Percentiles rank a stretch among this genome's conserved stretches.
These are phyloP conservation scores for Drosophila subobscura DNA, from an alignment of 1,140 invertebrate genomes.

Conservation along the genomic window DNA sequence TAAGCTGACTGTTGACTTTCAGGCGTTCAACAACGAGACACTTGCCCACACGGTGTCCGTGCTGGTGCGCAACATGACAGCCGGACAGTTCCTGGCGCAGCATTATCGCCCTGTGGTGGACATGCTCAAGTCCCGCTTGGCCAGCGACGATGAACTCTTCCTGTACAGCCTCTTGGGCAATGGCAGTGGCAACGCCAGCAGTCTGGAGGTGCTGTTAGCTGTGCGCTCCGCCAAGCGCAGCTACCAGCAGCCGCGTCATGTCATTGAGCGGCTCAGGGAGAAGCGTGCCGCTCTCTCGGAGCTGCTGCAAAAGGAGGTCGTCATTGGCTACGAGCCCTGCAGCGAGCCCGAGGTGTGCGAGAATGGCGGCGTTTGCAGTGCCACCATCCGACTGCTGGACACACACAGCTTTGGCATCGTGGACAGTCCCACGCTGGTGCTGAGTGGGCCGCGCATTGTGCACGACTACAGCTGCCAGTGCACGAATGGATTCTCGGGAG, in stretches of 20 bases:
- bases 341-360: constrained; percentile 85
- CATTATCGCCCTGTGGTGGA: constrained; percentile 90
- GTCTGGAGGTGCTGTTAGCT: constrained; percentile 89
- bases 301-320: constrained; percentile 86
- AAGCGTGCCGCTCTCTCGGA: constrained; percentile 87
- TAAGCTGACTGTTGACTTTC: constrained; percentile 92
- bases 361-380: constrained; percentile 90
- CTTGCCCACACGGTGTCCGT: constrained; percentile 92
- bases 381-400: constrained; percentile 88
- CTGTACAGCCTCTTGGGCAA: constrained; percentile 89
- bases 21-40: constrained; percentile 91
- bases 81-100: constrained; percentile 89
- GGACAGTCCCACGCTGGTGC: constrained; percentile 90
- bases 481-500: constrained; percentile 90
- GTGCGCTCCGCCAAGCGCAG: constrained; percentile 84
- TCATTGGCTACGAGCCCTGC: constrained; percentile 90
- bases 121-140: constrained; percentile 87
- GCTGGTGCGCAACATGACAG: constrained; percentile 89
- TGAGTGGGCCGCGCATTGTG: constrained; percentile 90
- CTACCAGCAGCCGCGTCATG: constrained; percentile 86
- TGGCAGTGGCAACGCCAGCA: constrained; percentile 83
- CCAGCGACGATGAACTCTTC: constrained; percentile 87
- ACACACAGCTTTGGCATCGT: constrained; percentile 86
- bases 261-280: constrained; percentile 86
- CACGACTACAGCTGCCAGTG: constrained; percentile 93